Base-by-base conservation (phyloP, 2,888 invertebrate species). In the Drosophila fulvimacula region DNA sequence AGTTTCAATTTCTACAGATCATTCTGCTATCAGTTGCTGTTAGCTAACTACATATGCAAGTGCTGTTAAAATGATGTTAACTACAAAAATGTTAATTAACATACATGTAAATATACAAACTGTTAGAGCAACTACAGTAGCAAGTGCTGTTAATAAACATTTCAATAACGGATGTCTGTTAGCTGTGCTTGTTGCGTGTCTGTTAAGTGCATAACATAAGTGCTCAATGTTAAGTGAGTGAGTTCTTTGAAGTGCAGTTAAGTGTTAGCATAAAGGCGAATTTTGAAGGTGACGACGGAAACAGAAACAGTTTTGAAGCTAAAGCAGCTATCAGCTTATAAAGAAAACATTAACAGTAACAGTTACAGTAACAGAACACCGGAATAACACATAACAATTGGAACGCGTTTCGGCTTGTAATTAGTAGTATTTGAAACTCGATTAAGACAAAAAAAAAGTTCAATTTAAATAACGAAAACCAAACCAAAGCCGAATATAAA, bases 401-500 rank as follows among this genome's bases (percentile, higher is more conserved):
- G 34, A 32, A 67, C 15, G 39, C 39, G 19, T n/a, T 59, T 21
- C 24, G 30, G n/a, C 15, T 32, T 13, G 34, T n/a, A 19, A 46
- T 68, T 57, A 52, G 55, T 63, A 39, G 34, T 51, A 34, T 9
- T 57, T 53, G 58, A 27, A 51, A 67, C 57, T 24, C 19, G 49
- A 32, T 51, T 67, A 74, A 68, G 48, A 63, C 36, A 53, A 34
- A 70, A 42, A 64, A 10, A 64, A 10, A 27, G 7, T 15, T 17
- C 39, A 17, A 13, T 27, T 46, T 46, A 46, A 17, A 3, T 30
- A 46, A 66, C 63, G 21, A 56, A 78, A 77, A 6, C 72, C 69
- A 70, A 81, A 83, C 71, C 69, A 80, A 68, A 68, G 57, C 67
- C 53, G 61, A 59, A 72, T 65, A 55, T 38, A 64, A 48, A 42